These are phyloP conservation scores for Rhegmatorhina hoffmannsi DNA, from an alignment of 2,113 vertebrate genomes.

Conservation along the genomic window DNA sequence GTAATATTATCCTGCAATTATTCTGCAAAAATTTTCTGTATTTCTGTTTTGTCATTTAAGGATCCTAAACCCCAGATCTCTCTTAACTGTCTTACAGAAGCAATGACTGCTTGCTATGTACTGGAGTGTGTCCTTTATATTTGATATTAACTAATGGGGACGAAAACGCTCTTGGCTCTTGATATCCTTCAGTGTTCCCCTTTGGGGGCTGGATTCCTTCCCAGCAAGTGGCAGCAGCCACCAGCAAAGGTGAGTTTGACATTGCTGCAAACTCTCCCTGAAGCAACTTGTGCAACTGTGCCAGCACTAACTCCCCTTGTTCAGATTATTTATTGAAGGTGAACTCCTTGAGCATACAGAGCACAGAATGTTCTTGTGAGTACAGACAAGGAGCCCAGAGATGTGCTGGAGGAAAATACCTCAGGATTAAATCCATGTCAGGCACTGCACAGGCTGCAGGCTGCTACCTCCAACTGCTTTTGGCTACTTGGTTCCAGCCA, in stretches of 20 bases:
- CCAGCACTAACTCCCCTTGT: conserved; percentile 28
- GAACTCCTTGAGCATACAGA: conserved; percentile 23
- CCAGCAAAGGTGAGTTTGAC: conserved; percentile 62
- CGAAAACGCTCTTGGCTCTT: conserved; percentile 28
- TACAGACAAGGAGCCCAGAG: neutral
- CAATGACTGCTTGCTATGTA: neutral
- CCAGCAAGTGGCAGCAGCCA: conserved; percentile 46
- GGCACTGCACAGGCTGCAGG: neutral
- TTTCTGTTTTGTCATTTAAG: neutral
- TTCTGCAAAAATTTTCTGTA: neutral
- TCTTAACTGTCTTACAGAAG: neutral
- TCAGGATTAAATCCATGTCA: neutral
- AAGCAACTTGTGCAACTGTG: conserved; percentile 10
- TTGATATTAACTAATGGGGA: conserved; percentile 54
- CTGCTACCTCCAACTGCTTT: neutral
- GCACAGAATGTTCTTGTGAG: neutral
- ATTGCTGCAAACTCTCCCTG: conserved; percentile 56
- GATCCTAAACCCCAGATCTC: neutral
- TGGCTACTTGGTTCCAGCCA: neutral
- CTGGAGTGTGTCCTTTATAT: conserved; percentile 11
- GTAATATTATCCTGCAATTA: neutral
- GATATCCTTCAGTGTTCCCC: conserved; percentile 33
- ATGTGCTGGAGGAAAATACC: neutral
- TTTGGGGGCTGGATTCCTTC: conserved; percentile 55
- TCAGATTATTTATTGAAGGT: conserved; percentile 34